Base-by-base conservation (phyloP, 92 coral and sea anemone species). In the Galaxea fascicularis region DNA sequence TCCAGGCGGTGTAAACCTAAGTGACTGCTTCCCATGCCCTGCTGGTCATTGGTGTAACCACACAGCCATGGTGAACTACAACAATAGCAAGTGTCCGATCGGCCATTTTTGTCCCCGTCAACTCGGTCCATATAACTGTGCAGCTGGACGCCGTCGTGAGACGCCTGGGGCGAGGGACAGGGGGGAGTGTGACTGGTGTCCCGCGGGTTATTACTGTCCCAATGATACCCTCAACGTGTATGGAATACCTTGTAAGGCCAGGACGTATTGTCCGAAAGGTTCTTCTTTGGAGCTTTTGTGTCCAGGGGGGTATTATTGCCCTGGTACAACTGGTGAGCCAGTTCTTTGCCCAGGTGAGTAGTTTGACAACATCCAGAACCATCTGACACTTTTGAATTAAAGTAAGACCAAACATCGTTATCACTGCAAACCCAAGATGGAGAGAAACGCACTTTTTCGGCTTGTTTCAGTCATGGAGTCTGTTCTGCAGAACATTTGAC, bases 11-110 rank as follows among this genome's bases (percentile, higher is more conserved):
- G 64, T 74, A 91, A 85, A 80, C 52, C 80, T 95, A 71, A 76
- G 83, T 49, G 98, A 95, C 86, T 97, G 99, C 78, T 93, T 91
- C 77, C 90, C 94, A 4, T 97, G 99, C 65, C 99, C 97, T 1
- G 95, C 99, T 18, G 99, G 99, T n/a, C 86, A 97, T 78, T 97
- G 99, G 99, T 97, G 99, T 72, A 97, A 97, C 73, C 28, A 93
- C 12, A 97, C 98, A 7, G 99, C 98, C 54, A 94, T 97, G 91
- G 95, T 90, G 4, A 88, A 95, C 76, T 88, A 85, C 88, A 91
- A 77, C 65, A 95, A 93, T 73, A 94, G 98, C 87, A 81, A 80
- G 74, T 97, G 99, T 51, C 99, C 99, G 1, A 84, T 97, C 13
- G 99, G 99, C 0, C 85, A 95, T 80, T 97, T 92, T 86, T 97